Percentiles rank a stretch among this genome's conserved stretches.
Conservation (phyloP, 2,888 invertebrate species). For the Pycnomerus fuliginosus region DNA sequence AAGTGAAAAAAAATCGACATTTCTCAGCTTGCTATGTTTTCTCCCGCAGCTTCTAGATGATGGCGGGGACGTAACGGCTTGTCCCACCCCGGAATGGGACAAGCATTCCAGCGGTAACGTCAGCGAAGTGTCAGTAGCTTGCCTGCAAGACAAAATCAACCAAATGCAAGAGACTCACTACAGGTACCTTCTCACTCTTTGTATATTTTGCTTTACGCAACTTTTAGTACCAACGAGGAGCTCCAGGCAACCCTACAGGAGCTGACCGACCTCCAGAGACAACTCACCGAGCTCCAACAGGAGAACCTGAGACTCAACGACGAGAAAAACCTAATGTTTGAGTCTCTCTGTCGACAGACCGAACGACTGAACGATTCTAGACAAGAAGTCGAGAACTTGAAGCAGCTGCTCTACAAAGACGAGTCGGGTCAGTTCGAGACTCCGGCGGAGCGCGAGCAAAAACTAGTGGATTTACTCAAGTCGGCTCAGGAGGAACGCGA, state of each 20-base stretch:
- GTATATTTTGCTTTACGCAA: slow-evolving; percentile 1
- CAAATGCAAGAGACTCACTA: slow-evolving; percentile 92
- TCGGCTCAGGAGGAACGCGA: slow-evolving; percentile 80
- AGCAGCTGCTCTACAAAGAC: slow-evolving; percentile 68
- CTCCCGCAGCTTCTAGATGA: slow-evolving; percentile 41
- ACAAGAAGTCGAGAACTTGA: slow-evolving; percentile 80
- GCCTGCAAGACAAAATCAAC: slow-evolving; percentile 88
- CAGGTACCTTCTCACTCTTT: slow-evolving; percentile 53
- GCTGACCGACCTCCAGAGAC: slow-evolving; percentile 84
- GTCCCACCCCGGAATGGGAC: slow-evolving; percentile 85
- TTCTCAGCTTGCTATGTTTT: slow-evolving; percentile 6
- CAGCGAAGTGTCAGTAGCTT: slow-evolving; percentile 89
- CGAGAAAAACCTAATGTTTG: slow-evolving; percentile 85
- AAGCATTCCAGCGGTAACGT: slow-evolving; percentile 84
- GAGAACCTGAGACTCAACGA: slow-evolving; percentile 86
- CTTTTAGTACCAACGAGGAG: slow-evolving; percentile 80
- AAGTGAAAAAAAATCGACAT: slow-evolving; percentile 22
- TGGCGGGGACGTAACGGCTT: slow-evolving; percentile 60
- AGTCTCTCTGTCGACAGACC: slow-evolving; percentile 88
- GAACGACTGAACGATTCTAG: slow-evolving; percentile 88
- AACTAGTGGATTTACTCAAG: slow-evolving; percentile 81
- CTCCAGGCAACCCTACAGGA: slow-evolving; percentile 93
- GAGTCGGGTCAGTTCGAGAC: slow-evolving; percentile 61
- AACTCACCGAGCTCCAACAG: slow-evolving; percentile 80
- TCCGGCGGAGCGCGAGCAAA: slow-evolving; percentile 72